Evolutionary conservation across 2,888 invertebrate genomes (phyloP), one percentile per base, ranked within the genome.

Genomic region (Epsilonema sp.): DNA sequence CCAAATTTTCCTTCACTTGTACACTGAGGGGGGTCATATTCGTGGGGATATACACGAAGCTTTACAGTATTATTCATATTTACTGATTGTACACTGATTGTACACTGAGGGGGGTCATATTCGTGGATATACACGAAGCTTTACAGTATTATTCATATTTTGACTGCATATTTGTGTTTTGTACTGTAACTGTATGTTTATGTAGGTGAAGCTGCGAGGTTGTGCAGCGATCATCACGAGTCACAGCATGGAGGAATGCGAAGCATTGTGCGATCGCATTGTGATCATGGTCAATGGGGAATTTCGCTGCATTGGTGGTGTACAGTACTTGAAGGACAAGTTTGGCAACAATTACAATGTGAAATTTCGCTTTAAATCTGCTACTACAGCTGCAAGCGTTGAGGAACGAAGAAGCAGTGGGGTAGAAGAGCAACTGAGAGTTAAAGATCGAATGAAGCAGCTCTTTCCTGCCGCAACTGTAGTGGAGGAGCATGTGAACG

Each of bases 201-300:
- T n/a, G n/a, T n/a, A n/a, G n/a, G n/a, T n/a, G n/a, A n/a, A n/a
- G n/a, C n/a, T n/a, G n/a, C n/a, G n/a, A 13, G 31, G 41, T 20
- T 41, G 46, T 22, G 40, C 41, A 2, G 23, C 26, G 2, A 31
- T 46, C 21, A 40, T 46, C 37, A 46, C 46, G n/a, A 21, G 21
- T 11, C 47, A 47, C 26, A 45, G 45, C 36, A 51, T 51, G 51
- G 51, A 51, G 21, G 51, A 51, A 24, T 51, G 51, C 37, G 51
- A 51, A 24, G 25, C 46, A 26, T 24, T 51, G 13, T 51, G 51
- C 36, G 11, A 44, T 36, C 49, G 51, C 2, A 47, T 51, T 11
- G 51, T 47, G 16, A 51, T 51, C 44, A 51, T 51, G 51, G 51
- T 49, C 26, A 47, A 47, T 25, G 51, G 51, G 2, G 19, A 13